Base-by-base conservation (phyloP, 2,113 vertebrate species). In the Bucco capensis region DNA sequence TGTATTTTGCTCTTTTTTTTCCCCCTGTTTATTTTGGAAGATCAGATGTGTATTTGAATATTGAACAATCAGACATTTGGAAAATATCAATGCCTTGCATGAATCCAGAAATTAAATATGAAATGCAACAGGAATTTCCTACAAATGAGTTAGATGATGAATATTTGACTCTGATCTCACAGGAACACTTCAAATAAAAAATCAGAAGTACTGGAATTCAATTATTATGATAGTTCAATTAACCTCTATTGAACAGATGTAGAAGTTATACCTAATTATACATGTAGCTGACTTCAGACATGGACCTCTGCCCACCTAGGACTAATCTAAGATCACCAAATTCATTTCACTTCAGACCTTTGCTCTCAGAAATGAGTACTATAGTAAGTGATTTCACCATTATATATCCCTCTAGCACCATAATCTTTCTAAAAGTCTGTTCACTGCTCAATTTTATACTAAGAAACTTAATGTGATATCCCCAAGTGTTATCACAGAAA, bases 191-290 rank as follows among this genome's bases (percentile, higher is more conserved):
- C 19, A 7, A 89, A 88, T 44, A 89, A 96, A 94, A 90, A 84
- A 83, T 93, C 75, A 71, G 54, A 94, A 92, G 51, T 90, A 83
- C 33, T 88, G 28, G 46, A 95, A 95, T 86, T 90, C 78, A 92
- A 95, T 97, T 95, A 96, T 92, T 96, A 91, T 95, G 90, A 67
- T 90, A 91, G 72, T 93, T 94, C 88, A 96, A 86, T 86, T 97
- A 95, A 94, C 95, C 76, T 94, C 89, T 89, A 89, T 94, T 94
- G 67, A 86, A 91, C 86, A 91, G 54, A 93, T 86, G 77, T 90
- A 94, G 91, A 95, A 95, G 94, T 93, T 84, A 95, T 93, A 86
- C 83, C 86, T 91, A 95, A 95, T 96, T 93, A 93, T 90, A 91
- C 75, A 72, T 50, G 57, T 69, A 96, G 89, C 61, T 91, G 95